Evolutionary conservation across 2,888 invertebrate genomes (phyloP).

Genomic region (Protophormia terraenovae): DNA sequence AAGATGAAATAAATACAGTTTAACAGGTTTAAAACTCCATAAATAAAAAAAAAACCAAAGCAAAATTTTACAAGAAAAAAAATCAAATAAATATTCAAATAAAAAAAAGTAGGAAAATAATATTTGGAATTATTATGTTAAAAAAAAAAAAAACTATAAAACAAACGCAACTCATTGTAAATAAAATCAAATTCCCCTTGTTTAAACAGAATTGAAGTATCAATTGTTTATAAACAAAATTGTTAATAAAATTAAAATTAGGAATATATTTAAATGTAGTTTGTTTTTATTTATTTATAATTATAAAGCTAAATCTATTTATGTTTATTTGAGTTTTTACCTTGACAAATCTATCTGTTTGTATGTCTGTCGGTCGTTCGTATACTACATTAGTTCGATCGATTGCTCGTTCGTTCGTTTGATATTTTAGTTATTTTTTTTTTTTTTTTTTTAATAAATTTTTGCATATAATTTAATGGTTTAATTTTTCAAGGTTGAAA

Average conservation of each 20-base stretch:
- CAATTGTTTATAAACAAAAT: not conserved
- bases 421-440: not conserved
- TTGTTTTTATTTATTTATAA: conserved; percentile 9
- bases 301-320: not conserved
- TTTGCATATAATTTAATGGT: not conserved
- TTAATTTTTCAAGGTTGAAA: conserved; percentile 23
- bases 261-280: not conserved
- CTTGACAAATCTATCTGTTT: conserved; percentile 24
- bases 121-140: not conserved
- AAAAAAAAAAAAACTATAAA: not conserved
- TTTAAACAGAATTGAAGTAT: not conserved
- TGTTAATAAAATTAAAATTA: not conserved
- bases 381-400: not conserved
- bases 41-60: not conserved
- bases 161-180: not conserved
- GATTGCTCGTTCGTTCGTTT: not conserved
- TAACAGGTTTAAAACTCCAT: conserved; percentile 17
- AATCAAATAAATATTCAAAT: not conserved
- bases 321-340: conserved; percentile 5
- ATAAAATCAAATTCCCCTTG: not conserved
- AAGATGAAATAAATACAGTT: conserved; percentile 30
- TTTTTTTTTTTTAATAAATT: not conserved
- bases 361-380: not conserved
- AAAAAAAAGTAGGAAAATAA: not conserved
- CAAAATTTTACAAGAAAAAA: not conserved